Percentiles rank a stretch among this genome's conserved stretches.
phyloP scores from a whole-genome alignment of 2,888 invertebrate species.

The Microplitis deprimator region DNA sequence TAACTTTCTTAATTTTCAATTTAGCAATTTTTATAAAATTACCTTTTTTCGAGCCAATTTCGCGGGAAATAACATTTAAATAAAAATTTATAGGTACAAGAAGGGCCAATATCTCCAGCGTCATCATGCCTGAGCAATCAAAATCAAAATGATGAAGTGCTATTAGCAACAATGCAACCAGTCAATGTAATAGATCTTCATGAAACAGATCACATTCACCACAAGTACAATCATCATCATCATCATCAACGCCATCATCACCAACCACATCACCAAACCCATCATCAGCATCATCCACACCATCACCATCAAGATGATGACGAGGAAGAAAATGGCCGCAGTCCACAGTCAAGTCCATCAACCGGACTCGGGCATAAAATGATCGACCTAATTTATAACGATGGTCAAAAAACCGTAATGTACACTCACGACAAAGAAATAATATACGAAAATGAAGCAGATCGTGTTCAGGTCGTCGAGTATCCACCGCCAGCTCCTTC shows the following conservation, averaged over 20 bases:
- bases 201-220: conserved; percentile 75
- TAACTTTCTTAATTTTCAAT: too few relatives aligned
- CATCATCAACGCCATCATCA: conserved; percentile 68
- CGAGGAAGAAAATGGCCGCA: conserved; percentile 70
- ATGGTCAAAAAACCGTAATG: conserved; percentile 87
- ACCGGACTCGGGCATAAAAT: conserved; percentile 79
- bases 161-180: conserved; percentile 90
- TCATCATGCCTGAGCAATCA: conserved; percentile 68
- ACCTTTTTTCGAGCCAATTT: too few relatives aligned
- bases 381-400: conserved; percentile 87
- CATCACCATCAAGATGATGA: conserved; percentile 70
- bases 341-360: conserved; percentile 71
- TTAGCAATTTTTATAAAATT: too few relatives aligned
- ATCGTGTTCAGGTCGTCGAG: conserved; percentile 70
- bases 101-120: conserved; percentile 68
- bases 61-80: too few relatives aligned
- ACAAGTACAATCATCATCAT: conserved; percentile 73
- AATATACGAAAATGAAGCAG: conserved; percentile 84
- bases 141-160: conserved; percentile 69
- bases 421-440: conserved; percentile 87
- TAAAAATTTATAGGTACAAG: conserved; percentile 59
- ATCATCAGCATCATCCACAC: conserved; percentile 70
- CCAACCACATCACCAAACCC: conserved; percentile 60
- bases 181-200: conserved; percentile 86
- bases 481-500: conserved; percentile 69